These are phyloP conservation scores for Plodia interpunctella DNA, from an alignment of 1,140 invertebrate genomes.

Conservation along the genomic window DNA sequence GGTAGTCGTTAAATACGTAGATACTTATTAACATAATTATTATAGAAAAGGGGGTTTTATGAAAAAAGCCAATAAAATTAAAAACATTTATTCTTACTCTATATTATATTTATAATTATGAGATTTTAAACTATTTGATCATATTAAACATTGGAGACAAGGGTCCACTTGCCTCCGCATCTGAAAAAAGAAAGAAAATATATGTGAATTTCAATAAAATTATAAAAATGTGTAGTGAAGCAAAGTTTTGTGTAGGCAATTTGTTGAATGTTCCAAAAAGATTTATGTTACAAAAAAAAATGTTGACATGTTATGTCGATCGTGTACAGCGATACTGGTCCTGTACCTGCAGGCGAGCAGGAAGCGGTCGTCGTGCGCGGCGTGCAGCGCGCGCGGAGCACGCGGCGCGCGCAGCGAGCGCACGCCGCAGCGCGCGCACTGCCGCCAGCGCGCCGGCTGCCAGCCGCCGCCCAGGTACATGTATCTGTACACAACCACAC, in stretches of 20 bases:
- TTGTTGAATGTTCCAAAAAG: no score
- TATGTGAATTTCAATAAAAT: slow-evolving; percentile 3
- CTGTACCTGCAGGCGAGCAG: slow-evolving; percentile 49
- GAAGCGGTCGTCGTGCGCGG: slow-evolving; percentile 48
- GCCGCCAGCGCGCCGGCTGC: slow-evolving; percentile 38
- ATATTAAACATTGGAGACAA: slow-evolving; percentile 40
- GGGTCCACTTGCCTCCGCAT: slow-evolving; percentile 60
- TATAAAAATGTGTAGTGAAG: no score
- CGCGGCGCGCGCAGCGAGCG: slow-evolving; percentile 40
- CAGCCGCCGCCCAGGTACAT: slow-evolving; percentile 56
- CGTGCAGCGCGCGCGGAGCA: slow-evolving; percentile 37
- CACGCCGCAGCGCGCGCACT: slow-evolving; percentile 52
- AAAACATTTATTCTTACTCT: no score
- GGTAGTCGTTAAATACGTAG: no score
- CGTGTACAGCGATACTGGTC: no score
- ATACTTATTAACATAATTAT: no score
- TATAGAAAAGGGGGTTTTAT: no score
- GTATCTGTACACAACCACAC: slow-evolving; percentile 38
- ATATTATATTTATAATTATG: no score
- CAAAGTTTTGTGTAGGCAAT: no score
- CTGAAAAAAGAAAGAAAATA: slow-evolving; percentile 37
- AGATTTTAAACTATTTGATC: no score
- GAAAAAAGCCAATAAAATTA: no score
- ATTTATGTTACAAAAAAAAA: background rate
- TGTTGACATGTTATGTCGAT: background rate